These are phyloP conservation scores for Euborellia annulipes DNA, from an alignment of 1,140 invertebrate genomes.

Conservation along the genomic window DNA sequence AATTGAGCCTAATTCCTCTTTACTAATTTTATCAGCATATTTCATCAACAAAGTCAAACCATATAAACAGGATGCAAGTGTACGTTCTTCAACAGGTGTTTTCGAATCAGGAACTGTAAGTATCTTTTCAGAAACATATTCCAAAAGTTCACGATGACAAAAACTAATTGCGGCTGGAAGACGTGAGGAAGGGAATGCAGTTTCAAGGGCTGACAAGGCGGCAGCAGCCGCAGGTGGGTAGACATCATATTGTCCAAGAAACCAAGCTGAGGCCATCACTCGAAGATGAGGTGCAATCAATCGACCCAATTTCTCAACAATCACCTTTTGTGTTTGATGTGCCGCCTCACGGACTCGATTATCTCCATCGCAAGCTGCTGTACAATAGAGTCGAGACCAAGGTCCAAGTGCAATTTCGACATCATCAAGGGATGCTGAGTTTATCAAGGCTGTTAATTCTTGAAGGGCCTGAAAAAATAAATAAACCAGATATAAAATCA, in stretches of 20 bases:
- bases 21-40: too few relatives aligned
- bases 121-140: constrained; percentile 47
- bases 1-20: too few relatives aligned
- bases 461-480: constrained; percentile 46
- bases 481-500: too few relatives aligned
- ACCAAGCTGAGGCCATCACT: constrained; percentile 38
- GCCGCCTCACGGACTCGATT: constrained; percentile 60
- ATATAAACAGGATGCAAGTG: too few relatives aligned
- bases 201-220: constrained; percentile 33
- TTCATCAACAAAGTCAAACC: too few relatives aligned
- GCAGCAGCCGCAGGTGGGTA: constrained; percentile 61
- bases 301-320: constrained; percentile 49
- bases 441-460: constrained; percentile 54
- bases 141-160: constrained; percentile 61
- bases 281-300: constrained; percentile 64
- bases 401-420: constrained; percentile 51
- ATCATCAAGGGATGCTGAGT: constrained; percentile 36
- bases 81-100: too few relatives aligned
- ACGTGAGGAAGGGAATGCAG: constrained; percentile 54
- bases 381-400: constrained; percentile 62
- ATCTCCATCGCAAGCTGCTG: constrained; percentile 56
- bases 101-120: too few relatives aligned
- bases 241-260: constrained; percentile 47
- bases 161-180: constrained; percentile 52
- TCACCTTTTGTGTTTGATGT: constrained; percentile 45